Conservation (phyloP, 2,888 invertebrate species). For the Hydrotaea cyrtoneurina region DNA sequence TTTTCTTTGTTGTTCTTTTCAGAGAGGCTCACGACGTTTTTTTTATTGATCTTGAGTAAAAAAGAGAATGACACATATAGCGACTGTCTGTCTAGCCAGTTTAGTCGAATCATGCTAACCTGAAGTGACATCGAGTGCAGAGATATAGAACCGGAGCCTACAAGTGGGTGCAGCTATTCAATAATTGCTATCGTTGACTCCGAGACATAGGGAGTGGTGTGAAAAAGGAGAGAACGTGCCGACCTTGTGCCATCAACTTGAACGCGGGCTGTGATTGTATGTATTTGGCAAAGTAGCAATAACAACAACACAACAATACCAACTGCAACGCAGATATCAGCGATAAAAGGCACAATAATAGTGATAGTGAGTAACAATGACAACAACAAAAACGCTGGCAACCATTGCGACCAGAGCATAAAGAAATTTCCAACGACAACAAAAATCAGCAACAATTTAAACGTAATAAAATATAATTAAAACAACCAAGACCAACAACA, state of each 20-base stretch:
- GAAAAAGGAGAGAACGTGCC: not conserved
- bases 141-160: not conserved
- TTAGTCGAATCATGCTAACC: constrained; percentile 15
- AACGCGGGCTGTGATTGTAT: constrained; percentile 14
- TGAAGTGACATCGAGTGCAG: constrained; percentile 21
- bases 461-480: constrained; percentile 48
- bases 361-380: constrained; percentile 22
- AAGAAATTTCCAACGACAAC: constrained; percentile 40
- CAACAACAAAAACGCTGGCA: too few relatives aligned
- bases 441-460: constrained; percentile 46
- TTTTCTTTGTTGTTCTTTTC: too few relatives aligned
- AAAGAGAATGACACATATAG: not conserved
- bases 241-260: not conserved
- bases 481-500: constrained; percentile 16
- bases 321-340: not conserved
- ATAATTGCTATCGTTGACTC: constrained; percentile 1
- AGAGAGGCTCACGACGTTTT: too few relatives aligned
- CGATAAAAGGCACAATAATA: constrained; percentile 19
- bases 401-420: constrained; percentile 39
- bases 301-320: not conserved
- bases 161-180: constrained; percentile 29
- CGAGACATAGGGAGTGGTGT: constrained; percentile 1
- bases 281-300: not conserved
- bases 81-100: constrained; percentile 30
- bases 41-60: not conserved